Evolutionary conservation across 2,888 invertebrate species (phyloP), one percentile per base, ranked within the genome.

Genomic region (Meliscaeva auricollis): DNA sequence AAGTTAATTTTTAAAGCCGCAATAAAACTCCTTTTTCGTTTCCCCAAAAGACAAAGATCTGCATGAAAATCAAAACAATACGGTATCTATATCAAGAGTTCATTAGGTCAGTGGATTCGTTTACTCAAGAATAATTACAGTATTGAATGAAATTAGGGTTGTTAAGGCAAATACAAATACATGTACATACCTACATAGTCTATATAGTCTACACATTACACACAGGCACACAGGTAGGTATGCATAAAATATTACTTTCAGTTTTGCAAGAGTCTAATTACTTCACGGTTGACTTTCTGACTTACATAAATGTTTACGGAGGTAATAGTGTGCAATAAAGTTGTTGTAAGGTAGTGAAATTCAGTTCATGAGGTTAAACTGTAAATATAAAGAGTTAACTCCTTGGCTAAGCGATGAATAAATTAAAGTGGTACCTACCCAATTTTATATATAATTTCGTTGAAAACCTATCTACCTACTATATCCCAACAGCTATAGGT

Each of bases 51-150:
- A 26, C 26, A 3, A 26, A n/a, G n/a, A n/a, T n/a, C 60, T 26
- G 41, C 9, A 0, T 41, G 17, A 4, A 17, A 64, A 64, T 17
- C 7, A 13, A 22, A 64, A 8, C 13, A 30, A 30, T 30, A 64
- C 3, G n/a, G 26, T 64, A 46, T 60, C 32, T 62, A 62, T 73
- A 62, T 41, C 52, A 50, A 38, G 73, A 60, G 58, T 73, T 73
- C 58, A 73, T 62, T 52, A 38, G 73, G 73, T 73, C 62, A 73
- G 52, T 73, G 52, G 50, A 50, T 62, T 52, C 52, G 62, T 62
- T 73, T 30, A 35, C 52, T 22, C 30, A 62, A 17, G 52, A 64
- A 22, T 62, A 73, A 73, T 73, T 52, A 73, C 58, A 41, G 52
- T 60, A 52, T 50, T 52, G 38, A 30, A 62, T 52, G 13, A 38